Base-by-base conservation (phyloP, 2,888 invertebrate species). In the Venustoraphidia nigricollis region DNA sequence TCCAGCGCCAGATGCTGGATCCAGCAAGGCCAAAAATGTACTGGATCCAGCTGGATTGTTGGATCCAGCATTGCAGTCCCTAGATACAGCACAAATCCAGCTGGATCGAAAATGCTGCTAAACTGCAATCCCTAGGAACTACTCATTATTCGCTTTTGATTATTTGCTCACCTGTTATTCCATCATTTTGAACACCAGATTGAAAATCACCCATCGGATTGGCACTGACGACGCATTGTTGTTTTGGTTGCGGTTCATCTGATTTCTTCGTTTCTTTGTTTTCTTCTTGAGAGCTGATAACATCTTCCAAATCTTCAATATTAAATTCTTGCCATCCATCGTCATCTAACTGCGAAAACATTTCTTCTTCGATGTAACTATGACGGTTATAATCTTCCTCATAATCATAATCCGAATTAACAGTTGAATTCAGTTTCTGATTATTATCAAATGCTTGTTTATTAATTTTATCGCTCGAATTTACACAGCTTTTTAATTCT, bases 151-250 rank as follows among this genome's bases (percentile, higher is more conserved):
- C 34, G 36, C 13, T 35, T 38, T 8, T 11, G 9, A 17, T 45
- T 3, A 55, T 17, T 13, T 13, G n/a, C 49, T 55, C 58, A 69
- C 72, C 77, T 51, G 82, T 81, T 1, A 76, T 71, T 1, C 82
- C 83, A 62, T 83, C 81, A 61, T 83, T 82, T 53, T 72, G 69
- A 11, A 77, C 75, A 50, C 76, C 72, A 5, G 71, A 74, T 47
- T 71, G 69, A 55, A 80, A 81, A 51, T 71, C 68, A 0, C 76
- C 77, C 59, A 72, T 70, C 2, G 57, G 44, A 47, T 47, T 44
- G 10, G 38, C 39, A 17, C 36, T 34, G 40, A 39, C 10, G 44
- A 8, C 54, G 61, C n/a, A 54, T 57, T 10, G 55, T 10, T 13
- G 10, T 34, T 41, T 42, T 11, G 41, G 3, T 34, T 51, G 50